Evolutionary conservation across 2,888 invertebrate species (phyloP), one percentile per base, ranked within the genome.

Genomic region (Erebia epiphron): DNA sequence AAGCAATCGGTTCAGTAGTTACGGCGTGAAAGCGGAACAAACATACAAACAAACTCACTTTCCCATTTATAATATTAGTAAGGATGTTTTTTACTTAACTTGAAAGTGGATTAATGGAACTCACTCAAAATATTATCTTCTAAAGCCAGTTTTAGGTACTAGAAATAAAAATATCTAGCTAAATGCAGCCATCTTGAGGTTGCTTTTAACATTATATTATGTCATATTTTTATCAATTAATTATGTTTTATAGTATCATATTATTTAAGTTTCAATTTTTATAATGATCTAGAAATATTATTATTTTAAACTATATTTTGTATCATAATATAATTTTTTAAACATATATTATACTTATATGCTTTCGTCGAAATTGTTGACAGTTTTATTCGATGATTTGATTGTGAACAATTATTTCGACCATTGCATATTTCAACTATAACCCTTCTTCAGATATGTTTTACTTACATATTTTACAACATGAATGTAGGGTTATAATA

Each of bases 201-300:
- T 63, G 70, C 14, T 70, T 49, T 60, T 54, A 60, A 21, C 16
- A 61, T 66, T 66, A 8, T 52, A 49, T 67, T 62, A 62, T 54
- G 35, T 54, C 16, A 43, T 56, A 67, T 56, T 62, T 70, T 56
- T 67, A 67, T 66, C 18, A 13, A 61, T 16, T n/a, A 60, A 16
- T 43, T 46, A 35, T 35, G 16, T 43, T 41, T 43, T 43, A 61
- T 61, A 1, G 10, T 43, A 43, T 46, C 16, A 46, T 18, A 18
- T 14, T 18, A 18, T 14, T 16, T 54, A 54, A 54, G 54, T 54
- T 54, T 18, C 2, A 16, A 54, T 54, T 16, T 50, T 54, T 54
- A 18, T 54, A 18, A 52, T 50, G 14, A 8, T n/a, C n/a, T 56
- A 18, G 10, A 21, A 56, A 21, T 60, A 16, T 16, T 35, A 16